Conservation (phyloP, 1,140 invertebrate genomes). For the Maconellicoccus hirsutus region DNA sequence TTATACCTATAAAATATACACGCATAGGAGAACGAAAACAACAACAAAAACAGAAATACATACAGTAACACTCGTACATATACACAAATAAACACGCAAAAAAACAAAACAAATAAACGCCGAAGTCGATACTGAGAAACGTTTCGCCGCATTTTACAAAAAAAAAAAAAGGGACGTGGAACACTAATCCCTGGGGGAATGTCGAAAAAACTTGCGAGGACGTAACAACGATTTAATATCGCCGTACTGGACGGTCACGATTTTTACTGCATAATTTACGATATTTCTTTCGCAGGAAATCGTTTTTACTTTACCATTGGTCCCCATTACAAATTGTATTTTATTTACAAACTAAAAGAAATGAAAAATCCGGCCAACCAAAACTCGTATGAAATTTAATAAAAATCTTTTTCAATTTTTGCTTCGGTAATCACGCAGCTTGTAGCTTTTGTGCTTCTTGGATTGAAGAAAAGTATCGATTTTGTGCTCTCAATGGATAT, state of each 20-base stretch:
- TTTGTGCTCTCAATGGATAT: no score
- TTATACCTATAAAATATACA: conserved; percentile 21
- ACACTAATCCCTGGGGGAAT: conserved; percentile 16
- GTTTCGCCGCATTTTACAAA: conserved; percentile 17
- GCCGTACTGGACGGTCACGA: conserved; percentile 14
- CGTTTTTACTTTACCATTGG: conserved; percentile 4
- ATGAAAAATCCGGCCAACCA: neutral
- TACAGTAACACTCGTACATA: no score
- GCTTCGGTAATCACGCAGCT: no score
- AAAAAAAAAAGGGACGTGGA: conserved; percentile 15
- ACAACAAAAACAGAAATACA: neutral
- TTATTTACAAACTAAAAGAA: neutral
- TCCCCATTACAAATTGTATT: neutral
- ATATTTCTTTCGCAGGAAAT: conserved; percentile 14
- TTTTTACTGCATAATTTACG: conserved; percentile 20
- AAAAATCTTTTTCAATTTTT: no score
- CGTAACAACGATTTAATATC: conserved; percentile 22
- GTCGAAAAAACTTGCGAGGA: conserved; percentile 20
- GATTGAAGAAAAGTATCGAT: no score
- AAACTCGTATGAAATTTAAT: neutral
- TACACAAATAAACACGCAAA: no score
- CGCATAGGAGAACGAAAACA: neutral
- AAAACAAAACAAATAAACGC: conserved; percentile 16
- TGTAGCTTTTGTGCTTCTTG: no score
- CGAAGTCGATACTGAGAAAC: conserved; percentile 17